Evolutionary conservation across 92 coral and sea anemone species (phyloP), one percentile per base, ranked within the genome.

Genomic region (Epizoanthus rinbou): DNA sequence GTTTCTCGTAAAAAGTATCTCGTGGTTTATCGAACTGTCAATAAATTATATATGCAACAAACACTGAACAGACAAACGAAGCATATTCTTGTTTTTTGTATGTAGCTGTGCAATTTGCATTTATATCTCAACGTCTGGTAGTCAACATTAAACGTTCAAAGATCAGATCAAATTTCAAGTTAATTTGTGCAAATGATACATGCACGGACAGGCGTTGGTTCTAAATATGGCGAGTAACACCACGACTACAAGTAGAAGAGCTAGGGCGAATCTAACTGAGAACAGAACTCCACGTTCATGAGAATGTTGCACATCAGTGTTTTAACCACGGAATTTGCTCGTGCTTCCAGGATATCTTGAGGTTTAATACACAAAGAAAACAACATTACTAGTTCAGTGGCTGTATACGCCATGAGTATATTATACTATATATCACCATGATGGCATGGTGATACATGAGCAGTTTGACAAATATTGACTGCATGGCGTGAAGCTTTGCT

Each of bases 111-210:
- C 16, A 50, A 50, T 13, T 50, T 13, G 9, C 54, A 50, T 50
- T 3, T 50, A 50, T 50, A 37, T 50, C 11, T 50, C 54, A 50
- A 9, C 8, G 54, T 47, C 54, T 47, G 54, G 54, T 47, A 15
- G 54, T 47, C 13, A 47, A 47, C 54, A 39, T 37, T 22, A 43
- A 74, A 78, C 22, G 82, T 60, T 78, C 82, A 62, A 78, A 78
- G 70, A 62, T 60, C 71, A 62, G 71, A 69, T 37, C 43, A 37
- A 37, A 3, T 37, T 37, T 6, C 5, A 37, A 37, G 43, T 76
- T 69, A 59, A 35, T 28, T 39, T 58, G 6, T 28, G 16, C 18
- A 59, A 64, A 76, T 58, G 68, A 37, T 16, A 3, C 37, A 39
- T 23, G 69, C 19, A 78, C 70, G 24, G 35, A 24, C 54, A 19